Conservation (phyloP, 2,797 vertebrate genomes). For the Pipistrellus kuhlii region DNA sequence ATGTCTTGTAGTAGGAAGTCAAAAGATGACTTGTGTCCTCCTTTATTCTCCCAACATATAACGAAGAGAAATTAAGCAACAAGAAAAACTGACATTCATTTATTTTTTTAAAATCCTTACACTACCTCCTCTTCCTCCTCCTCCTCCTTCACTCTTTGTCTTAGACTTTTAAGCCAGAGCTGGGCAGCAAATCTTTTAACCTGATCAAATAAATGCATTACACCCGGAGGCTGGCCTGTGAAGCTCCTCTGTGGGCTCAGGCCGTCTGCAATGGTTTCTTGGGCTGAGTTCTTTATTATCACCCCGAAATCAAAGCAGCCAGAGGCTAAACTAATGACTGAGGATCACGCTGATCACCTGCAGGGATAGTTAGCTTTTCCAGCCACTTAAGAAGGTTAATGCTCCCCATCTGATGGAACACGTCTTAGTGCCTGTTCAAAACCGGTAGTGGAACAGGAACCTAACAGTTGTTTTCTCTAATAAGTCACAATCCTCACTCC, state of each 20-base stretch:
- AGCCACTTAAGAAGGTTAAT: conserved; percentile 81
- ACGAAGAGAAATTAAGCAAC: conserved; percentile 83
- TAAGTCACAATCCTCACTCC: conserved; percentile 79
- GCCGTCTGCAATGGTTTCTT: conserved; percentile 65
- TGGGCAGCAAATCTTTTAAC: conserved; percentile 74
- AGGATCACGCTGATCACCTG: conserved; percentile 80
- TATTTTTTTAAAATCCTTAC: conserved; percentile 54
- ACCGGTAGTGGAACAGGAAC: conserved; percentile 70
- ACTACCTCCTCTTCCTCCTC: conserved; percentile 40
- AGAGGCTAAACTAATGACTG: conserved; percentile 80
- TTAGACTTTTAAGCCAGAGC: conserved; percentile 67
- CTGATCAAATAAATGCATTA: conserved; percentile 80
- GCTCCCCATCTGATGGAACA: conserved; percentile 69
- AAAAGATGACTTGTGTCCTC: conserved; percentile 82
- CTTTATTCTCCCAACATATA: conserved; percentile 81
- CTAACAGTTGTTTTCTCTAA: conserved; percentile 79
- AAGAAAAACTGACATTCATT: conserved; percentile 67
- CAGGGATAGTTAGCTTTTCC: conserved; percentile 73
- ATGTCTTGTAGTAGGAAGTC: conserved; percentile 82
- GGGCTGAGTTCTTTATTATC: conserved; percentile 82
- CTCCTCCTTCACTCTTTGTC: conserved; percentile 56
- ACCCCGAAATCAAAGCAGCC: conserved; percentile 79
- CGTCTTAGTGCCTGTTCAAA: conserved; percentile 73
- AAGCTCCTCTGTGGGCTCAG: conserved; percentile 66
- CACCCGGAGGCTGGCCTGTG: conserved; percentile 74